phyloP scores from a whole-genome alignment of 2,113 vertebrate species.

The Calyptommatus sinebrachiatus region DNA sequence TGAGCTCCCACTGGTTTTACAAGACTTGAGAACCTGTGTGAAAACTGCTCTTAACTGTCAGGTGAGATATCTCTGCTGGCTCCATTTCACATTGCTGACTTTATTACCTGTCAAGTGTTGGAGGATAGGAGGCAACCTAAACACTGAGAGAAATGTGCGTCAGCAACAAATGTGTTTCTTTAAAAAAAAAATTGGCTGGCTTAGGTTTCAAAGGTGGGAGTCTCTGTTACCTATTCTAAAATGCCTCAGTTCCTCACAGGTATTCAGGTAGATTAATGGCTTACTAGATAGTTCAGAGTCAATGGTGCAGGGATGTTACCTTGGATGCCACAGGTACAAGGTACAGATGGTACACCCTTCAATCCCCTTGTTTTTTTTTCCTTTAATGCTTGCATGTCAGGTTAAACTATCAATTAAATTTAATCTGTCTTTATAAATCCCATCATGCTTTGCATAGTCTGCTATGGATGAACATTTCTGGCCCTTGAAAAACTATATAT shows the following conservation, averaged over 20 bases:
- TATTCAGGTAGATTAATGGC: constrained; percentile 86
- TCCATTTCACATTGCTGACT: not conserved
- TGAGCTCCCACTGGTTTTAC: not conserved
- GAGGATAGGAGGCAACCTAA: constrained; percentile 37
- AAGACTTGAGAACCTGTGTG: not conserved
- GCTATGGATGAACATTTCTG: too few species aligned
- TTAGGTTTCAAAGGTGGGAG: constrained; percentile 65
- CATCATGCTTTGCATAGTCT: not conserved
- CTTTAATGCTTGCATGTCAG: constrained; percentile 53
- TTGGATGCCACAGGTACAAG: constrained; percentile 69
- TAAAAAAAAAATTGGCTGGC: constrained; percentile 36
- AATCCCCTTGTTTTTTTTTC: constrained; percentile 63
- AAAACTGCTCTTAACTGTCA: not conserved
- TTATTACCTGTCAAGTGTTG: constrained; percentile 7
- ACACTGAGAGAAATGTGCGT: constrained; percentile 44
- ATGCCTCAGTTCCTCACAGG: constrained; percentile 72
- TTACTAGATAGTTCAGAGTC: constrained; percentile 62
- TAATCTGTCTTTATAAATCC: constrained; percentile 17
- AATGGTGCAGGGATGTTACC: constrained; percentile 66
- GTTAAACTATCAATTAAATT: constrained; percentile 64
- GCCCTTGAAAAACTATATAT: too few species aligned
- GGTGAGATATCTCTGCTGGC: constrained; percentile 32
- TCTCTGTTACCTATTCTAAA: constrained; percentile 79
- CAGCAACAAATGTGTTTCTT: constrained; percentile 57
- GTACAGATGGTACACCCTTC: constrained; percentile 72